Percentiles rank a stretch among this genome's conserved stretches.
Conservation (phyloP, 2,113 vertebrate species). For the Podarcis muralis region DNA sequence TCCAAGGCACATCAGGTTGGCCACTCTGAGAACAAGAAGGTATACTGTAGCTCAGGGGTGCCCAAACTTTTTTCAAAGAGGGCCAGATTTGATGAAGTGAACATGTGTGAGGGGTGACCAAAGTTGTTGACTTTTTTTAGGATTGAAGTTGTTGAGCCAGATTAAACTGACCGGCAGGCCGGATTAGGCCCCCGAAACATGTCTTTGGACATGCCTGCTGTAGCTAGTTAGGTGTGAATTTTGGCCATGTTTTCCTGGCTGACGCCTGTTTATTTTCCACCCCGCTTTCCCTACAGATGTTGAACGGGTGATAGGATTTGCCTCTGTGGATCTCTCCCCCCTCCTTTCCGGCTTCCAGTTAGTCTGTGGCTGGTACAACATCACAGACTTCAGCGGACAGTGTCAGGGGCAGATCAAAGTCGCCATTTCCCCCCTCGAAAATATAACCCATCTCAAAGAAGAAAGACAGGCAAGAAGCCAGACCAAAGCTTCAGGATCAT, state of each 20-base stretch:
- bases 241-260: fast-evolving
- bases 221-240: fast-evolving
- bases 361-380: constrained; percentile 96
- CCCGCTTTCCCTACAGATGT: constrained; percentile 73
- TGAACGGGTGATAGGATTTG: constrained; percentile 92
- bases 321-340: constrained; percentile 90
- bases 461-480: constrained; percentile 76
- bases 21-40: background rate
- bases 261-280: fast-evolving
- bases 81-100: too few relatives aligned
- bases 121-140: too few relatives aligned
- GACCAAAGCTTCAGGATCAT: background rate
- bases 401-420: constrained; percentile 96
- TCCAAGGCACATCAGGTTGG: too few relatives aligned
- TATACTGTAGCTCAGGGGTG: background rate
- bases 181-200: too few relatives aligned
- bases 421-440: constrained; percentile 85
- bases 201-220: too few relatives aligned
- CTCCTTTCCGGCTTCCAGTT: constrained; percentile 92
- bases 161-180: too few relatives aligned
- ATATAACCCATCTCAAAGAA: constrained; percentile 75
- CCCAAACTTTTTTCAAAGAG: too few relatives aligned
- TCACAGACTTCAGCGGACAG: constrained; percentile 90
- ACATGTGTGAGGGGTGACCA: too few relatives aligned
- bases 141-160: too few relatives aligned